A percentile compares a stretch with the other conserved stretches of the same genome.
Evolutionary conservation across 2,888 invertebrate species (phyloP).

Genomic region (Ennomos quercinarius): DNA sequence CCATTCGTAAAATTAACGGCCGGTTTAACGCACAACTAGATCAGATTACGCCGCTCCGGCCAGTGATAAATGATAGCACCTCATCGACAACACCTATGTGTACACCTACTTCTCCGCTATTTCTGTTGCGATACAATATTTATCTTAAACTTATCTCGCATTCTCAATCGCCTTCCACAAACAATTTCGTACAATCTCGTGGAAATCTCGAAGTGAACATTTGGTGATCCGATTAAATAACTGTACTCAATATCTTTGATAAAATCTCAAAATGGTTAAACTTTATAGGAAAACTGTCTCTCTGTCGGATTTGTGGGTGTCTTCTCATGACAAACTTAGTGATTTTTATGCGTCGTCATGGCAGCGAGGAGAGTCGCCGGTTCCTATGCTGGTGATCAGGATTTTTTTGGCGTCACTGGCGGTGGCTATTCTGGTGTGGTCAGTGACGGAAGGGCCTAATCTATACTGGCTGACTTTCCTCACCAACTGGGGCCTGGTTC

Average conservation of each 20-base stretch:
- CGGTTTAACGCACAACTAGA: constrained; percentile 36
- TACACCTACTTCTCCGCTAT: constrained; percentile 43
- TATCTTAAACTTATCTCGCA: constrained; percentile 43
- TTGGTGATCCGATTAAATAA: constrained; percentile 33
- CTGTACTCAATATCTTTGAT: too few relatives aligned
- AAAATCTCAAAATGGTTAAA: constrained; percentile 70
- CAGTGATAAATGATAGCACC: constrained; percentile 52
- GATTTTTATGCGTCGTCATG: constrained; percentile 77
- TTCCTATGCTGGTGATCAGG: constrained; percentile 67
- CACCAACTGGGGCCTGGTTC: constrained; percentile 76
- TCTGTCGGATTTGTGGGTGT: constrained; percentile 71
- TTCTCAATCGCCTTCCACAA: constrained; percentile 18
- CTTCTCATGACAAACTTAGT: constrained; percentile 64
- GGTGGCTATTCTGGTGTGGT: constrained; percentile 65
- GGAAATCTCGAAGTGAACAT: constrained; percentile 14
- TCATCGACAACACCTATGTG: constrained; percentile 53
- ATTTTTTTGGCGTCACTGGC: constrained; percentile 55
- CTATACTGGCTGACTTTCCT: constrained; percentile 70
- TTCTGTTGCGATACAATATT: constrained; percentile 48
- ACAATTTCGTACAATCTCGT: constrained; percentile 10
- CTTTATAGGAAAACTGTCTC: constrained; percentile 64
- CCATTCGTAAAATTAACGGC: constrained; percentile 27
- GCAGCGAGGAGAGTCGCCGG: constrained; percentile 72
- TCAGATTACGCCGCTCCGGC: constrained; percentile 32
- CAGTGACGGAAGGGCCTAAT: constrained; percentile 52